phyloP scores from a whole-genome alignment of 2,113 vertebrate genomes.

The Melanerpes aurifrons region DNA sequence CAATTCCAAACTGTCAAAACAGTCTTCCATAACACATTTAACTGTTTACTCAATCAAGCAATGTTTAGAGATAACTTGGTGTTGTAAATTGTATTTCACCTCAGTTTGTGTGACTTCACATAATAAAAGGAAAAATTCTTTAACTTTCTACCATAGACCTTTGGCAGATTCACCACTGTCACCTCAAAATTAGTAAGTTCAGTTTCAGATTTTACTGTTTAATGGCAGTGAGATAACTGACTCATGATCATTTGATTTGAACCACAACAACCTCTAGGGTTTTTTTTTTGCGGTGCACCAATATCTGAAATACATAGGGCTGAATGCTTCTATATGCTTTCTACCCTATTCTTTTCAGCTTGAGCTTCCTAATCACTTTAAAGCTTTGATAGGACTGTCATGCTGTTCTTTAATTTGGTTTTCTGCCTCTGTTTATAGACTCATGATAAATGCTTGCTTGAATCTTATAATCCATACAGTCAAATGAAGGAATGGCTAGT shows the following conservation, averaged over 20 bases:
- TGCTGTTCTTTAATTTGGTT: neutral
- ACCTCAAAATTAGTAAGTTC: neutral
- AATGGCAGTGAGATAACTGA: neutral
- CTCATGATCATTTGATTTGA: neutral
- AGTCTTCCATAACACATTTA: neutral
- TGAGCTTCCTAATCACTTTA: neutral
- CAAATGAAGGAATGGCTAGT: constrained; percentile 20
- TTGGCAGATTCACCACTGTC: neutral
- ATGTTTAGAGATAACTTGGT: neutral
- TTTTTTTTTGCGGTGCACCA: neutral
- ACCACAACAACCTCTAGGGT: neutral
- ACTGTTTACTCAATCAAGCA: neutral
- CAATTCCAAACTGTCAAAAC: neutral
- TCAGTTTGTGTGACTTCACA: neutral
- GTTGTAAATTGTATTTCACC: neutral
- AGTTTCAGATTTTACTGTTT: neutral
- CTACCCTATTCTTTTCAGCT: neutral
- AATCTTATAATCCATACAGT: neutral
- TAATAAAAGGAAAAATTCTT: neutral
- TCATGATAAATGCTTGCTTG: neutral
- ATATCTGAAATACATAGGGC: neutral
- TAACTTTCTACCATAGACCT: neutral
- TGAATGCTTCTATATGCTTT: neutral
- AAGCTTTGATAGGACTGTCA: neutral
- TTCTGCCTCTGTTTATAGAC: neutral